Base-by-base conservation (phyloP, 92 coral and sea anemone genomes). In the Meandrina meandrites region DNA sequence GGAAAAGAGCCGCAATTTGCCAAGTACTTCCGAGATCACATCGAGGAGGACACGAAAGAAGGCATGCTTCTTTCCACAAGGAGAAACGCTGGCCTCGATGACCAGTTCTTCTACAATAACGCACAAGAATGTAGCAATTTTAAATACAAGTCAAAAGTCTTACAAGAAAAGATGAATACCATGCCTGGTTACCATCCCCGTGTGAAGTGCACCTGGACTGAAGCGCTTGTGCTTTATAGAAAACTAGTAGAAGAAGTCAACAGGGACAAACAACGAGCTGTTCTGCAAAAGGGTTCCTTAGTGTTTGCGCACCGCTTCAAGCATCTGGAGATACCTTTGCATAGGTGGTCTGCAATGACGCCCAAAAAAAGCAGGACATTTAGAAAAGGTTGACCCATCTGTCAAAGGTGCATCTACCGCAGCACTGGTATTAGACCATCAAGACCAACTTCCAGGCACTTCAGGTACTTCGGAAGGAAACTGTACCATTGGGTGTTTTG, bases 131-230 rank as follows among this genome's bases (percentile, higher is more conserved):
- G 88, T 51, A 78, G 60, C 76, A 87, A 90, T 54, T 71, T 79
- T 28, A 70, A 80, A 13, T 86, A 71, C 68, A 90, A 90, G 84
- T 66, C 84, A 0, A 87, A 86, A 76, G 53, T 90, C 32, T 27
- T 53, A 36, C 88, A 86, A 86, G 57, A 34, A 10, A 90, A 90
- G 62, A 77, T 82, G 66, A 76, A 47, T 72, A 64, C 58, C 18
- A 76, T 81, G 19, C 37, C 84, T 51, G 90, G 88, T 3, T 86
- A 86, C 84, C 32, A 81, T 9, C 90, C 90, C 4, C 69, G 24
- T 66, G 74, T 86, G 60, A 86, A 86, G 84, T 82, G 93, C 70
- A 31, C 93, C 53, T 90, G 93, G 90, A 74, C 37, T 19, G 68
- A 62, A 2, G 68, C 68, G 0, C 28, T 62, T 1, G 30, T 22